Evolutionary conservation across 2,888 invertebrate genomes (phyloP), one percentile per base, ranked within the genome.

Genomic region (Melanotus villosus): DNA sequence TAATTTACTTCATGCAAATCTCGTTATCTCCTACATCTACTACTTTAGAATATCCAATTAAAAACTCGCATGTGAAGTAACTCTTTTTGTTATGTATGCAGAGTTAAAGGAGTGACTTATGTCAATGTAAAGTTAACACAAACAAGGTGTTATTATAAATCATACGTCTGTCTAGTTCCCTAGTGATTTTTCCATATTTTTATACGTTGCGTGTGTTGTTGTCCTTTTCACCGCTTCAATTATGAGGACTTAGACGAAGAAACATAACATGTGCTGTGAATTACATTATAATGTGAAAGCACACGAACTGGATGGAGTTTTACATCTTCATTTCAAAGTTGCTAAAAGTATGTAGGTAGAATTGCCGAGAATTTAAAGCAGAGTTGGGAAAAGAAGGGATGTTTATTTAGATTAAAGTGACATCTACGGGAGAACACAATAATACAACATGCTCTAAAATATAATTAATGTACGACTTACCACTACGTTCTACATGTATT

Each of bases 351-450:
- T 75, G 78, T 79, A 78, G 78, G 79, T 78, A 78, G 79, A 78
- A 77, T 79, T 80, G 80, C 79, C 57, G 78, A 73, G 78, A 77
- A 77, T 79, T 80, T 80, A 78, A 79, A 75, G 75, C 76, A 76
- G 71, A 71, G 78, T 72, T 74, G 79, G 78, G 78, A 77, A 77
- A 78, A 78, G 77, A 78, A 77, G 76, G 76, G 78, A 75, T 80
- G 80, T 81, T 81, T 81, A 78, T 81, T 81, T 79, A 80, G 80
- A 82, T 82, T 82, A 81, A 77, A 79, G 73, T 78, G 80, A 81
- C 82, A 79, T 78, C 78, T 78, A 78, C 77, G 78, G 78, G 76
- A 52, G 76, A 77, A 76, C 72, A 76, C 76, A 73, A 75, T 75
- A 72, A 54, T 56, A 16, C 64, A 34, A 63, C 62, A 63, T 52